phyloP scores from a whole-genome alignment of 2,113 vertebrate species.

The Drymodes brunneopygia region DNA sequence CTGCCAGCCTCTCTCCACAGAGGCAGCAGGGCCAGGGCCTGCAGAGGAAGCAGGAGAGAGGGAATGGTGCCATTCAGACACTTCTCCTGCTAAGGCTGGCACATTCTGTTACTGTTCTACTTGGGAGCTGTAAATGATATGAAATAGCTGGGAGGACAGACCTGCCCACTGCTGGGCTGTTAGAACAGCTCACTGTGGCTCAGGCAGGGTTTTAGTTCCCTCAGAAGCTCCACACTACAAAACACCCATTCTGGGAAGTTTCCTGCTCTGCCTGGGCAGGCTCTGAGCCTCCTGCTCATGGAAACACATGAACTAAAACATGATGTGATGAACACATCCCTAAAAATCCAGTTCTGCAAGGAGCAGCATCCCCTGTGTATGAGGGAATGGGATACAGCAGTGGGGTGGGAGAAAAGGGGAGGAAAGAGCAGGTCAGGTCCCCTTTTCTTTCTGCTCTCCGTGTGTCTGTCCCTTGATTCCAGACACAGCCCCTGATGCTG shows the following conservation, averaged over 20 bases:
- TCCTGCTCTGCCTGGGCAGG: neutral
- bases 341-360: neutral
- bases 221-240: neutral
- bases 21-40: neutral
- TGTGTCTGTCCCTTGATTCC: neutral
- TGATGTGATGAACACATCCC: neutral
- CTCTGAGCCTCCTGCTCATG: neutral
- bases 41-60: neutral
- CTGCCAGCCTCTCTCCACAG: neutral
- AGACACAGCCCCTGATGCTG: neutral
- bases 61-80: neutral
- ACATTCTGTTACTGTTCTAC: neutral
- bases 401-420: neutral
- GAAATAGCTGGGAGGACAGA: neutral
- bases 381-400: accelerated
- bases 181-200: neutral
- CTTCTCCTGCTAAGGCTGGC: neutral
- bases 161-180: neutral
- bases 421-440: neutral
- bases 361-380: accelerated
- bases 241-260: neutral
- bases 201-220: neutral
- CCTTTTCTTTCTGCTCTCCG: neutral
- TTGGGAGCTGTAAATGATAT: neutral
- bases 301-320: neutral